Base-by-base conservation (phyloP, 2,888 invertebrate species). In the Scaptomyza cyrtandrae region DNA sequence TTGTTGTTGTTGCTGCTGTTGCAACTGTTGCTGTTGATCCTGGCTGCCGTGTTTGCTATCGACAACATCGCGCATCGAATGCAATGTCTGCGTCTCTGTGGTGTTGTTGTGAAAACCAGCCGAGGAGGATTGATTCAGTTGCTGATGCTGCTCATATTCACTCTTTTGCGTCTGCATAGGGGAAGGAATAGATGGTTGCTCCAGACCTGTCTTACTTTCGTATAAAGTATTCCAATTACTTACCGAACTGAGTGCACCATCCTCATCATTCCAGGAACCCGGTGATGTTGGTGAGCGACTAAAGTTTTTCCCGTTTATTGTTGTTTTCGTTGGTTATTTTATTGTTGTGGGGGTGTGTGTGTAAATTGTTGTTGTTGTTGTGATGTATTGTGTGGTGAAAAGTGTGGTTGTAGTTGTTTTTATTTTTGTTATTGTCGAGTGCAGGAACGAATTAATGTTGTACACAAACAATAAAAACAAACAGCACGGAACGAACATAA, bases 241-340 rank as follows among this genome's bases (percentile, higher is more conserved):
- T 75, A 91, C 92, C 82, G 91, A 90, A 78, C 90, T 92, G 54
- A 91, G 73, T 10, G 89, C 90, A 35, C 89, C 91, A 62, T 92
- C 92, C 60, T 92, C 92, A 69, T 92, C 92, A 70, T 91, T 91
- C 92, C 92, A 92, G 3, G 91, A 91, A 64, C 91, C 89, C 33
- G 92, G 92, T 44, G 92, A 91, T 53, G 91, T 90, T 70, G 92
- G 92, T 59, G 92, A 91, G 48, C 92, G 91, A 86, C 92, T 92
- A 60, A 62, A 45, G 64, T 60, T 59, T 19, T 13, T n/a, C 37
- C 37, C 6, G 6, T 37, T 37, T 35, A 13, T 55, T 59, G 24
- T 49, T 66, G 52, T 37, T 35, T 3, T 55, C 57, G 24, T 49
- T 66, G 52, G 69, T 75, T 63, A 48, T 75, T 63, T 75, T 64